A percentile compares a stretch with the other conserved stretches of the same genome.
Conservation (phyloP, 2,113 vertebrate genomes). For the Carlito syrichta region DNA sequence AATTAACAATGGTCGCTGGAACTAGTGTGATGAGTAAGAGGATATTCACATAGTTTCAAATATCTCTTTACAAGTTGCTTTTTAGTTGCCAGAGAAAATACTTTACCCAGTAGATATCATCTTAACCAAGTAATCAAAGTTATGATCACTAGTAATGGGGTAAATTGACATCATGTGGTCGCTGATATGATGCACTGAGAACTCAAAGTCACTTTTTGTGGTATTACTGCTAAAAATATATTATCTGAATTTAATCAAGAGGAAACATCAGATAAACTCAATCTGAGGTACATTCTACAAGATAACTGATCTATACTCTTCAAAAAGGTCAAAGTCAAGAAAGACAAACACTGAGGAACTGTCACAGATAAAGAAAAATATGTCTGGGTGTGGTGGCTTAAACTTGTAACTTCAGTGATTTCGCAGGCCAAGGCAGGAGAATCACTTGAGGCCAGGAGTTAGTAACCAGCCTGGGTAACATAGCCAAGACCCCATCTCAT, state of each 20-base stretch:
- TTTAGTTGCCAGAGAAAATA: slow-evolving; percentile 19
- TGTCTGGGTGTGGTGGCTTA: too few relatives aligned
- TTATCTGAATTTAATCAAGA: neutral
- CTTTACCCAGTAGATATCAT: neutral
- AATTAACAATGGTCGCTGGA: neutral
- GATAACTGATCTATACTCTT: neutral
- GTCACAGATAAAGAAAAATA: neutral
- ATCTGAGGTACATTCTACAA: neutral
- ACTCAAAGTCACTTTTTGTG: neutral
- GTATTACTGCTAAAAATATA: neutral
- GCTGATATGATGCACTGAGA: neutral
- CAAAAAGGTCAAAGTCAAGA: neutral
- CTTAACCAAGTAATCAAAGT: neutral
- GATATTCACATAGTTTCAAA: slow-evolving; percentile 18
- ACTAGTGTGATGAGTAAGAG: neutral
- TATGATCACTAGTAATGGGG: neutral
- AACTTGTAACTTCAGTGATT: too few relatives aligned
- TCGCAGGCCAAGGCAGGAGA: too few relatives aligned
- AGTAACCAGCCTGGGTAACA: too few relatives aligned
- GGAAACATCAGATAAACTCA: neutral
- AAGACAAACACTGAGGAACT: neutral
- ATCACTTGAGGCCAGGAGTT: too few relatives aligned
- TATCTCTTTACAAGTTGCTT: slow-evolving; percentile 14
- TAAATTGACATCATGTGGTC: neutral
- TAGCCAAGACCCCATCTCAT: too few relatives aligned